These are phyloP conservation scores for Botia almorhae DNA, from an alignment of 2,797 vertebrate genomes.

Conservation along the genomic window DNA sequence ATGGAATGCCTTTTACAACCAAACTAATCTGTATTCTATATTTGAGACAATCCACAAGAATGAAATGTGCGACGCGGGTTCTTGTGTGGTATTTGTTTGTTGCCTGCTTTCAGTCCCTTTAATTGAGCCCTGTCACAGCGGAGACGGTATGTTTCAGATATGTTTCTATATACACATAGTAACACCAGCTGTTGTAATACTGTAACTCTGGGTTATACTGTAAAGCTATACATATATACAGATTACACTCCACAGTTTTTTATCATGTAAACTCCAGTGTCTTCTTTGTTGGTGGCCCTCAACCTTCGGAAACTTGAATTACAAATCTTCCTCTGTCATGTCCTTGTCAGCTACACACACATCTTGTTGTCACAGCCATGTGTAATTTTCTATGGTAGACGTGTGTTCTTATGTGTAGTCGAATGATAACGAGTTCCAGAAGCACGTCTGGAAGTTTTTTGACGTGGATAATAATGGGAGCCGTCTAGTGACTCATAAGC, in stretches of 20 bases:
- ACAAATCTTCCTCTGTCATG: slow-evolving; percentile 66
- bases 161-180: slow-evolving; percentile 92
- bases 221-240: slow-evolving; percentile 81
- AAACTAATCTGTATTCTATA: slow-evolving; percentile 80
- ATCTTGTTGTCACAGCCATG: slow-evolving; percentile 84
- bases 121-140: slow-evolving; percentile 86
- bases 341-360: slow-evolving; percentile 84
- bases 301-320: slow-evolving; percentile 59
- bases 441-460: slow-evolving; percentile 9
- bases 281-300: slow-evolving; percentile 60
- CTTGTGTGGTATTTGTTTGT: slow-evolving; percentile 66
- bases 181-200: slow-evolving; percentile 86
- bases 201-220: slow-evolving; percentile 80
- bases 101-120: slow-evolving; percentile 85
- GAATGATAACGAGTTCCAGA: slow-evolving; percentile 31
- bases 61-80: slow-evolving; percentile 87
- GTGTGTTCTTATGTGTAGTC: slow-evolving; percentile 72
- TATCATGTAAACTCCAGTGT: slow-evolving; percentile 82
- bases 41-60: slow-evolving; percentile 93
- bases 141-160: slow-evolving; percentile 87
- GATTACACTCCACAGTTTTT: slow-evolving; percentile 70
- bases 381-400: slow-evolving; percentile 79
- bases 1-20: slow-evolving; percentile 93
- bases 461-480: slow-evolving; percentile 55
- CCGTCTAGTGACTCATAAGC: slow-evolving; percentile 73